phyloP scores from a whole-genome alignment of 1,140 invertebrate genomes.

The Achroia grisella region DNA sequence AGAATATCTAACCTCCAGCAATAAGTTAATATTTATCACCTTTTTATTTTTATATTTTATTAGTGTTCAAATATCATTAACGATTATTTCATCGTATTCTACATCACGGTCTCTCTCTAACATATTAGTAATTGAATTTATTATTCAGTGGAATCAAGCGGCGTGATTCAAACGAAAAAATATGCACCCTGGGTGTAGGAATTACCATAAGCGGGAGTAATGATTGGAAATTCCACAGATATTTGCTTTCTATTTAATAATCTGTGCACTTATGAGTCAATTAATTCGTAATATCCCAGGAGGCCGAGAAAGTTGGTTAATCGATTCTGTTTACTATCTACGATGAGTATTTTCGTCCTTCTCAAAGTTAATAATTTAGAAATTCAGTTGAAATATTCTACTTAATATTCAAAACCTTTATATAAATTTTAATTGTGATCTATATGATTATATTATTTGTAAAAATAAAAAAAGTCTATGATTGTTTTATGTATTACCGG shows the following conservation, averaged over 20 bases:
- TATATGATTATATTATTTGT: too few relatives aligned
- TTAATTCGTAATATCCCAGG: conserved; percentile 21
- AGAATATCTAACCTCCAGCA: conserved; percentile 30
- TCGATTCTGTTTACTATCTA: background rate
- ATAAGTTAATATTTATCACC: conserved; percentile 61
- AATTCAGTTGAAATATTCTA: too few relatives aligned
- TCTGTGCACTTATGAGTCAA: conserved; percentile 28
- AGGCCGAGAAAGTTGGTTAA: conserved; percentile 7
- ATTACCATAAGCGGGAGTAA: conserved; percentile 20
- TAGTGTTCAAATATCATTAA: conserved; percentile 64
- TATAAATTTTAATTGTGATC: too few relatives aligned
- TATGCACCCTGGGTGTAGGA: conserved; percentile 26
- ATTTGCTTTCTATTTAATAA: conserved; percentile 39
- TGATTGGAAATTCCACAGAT: conserved; percentile 33
- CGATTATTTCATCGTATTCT: conserved; percentile 47
- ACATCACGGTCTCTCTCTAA: conserved; percentile 27
- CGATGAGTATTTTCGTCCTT: too few relatives aligned
- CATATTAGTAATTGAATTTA: conserved; percentile 57
- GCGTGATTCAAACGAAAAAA: conserved; percentile 24
- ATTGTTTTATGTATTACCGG: too few relatives aligned
- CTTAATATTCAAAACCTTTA: too few relatives aligned
- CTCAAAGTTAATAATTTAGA: too few relatives aligned
- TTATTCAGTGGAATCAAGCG: conserved; percentile 30
- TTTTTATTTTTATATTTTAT: conserved; percentile 54
- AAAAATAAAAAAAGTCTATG: too few relatives aligned